Conservation (phyloP, 2,888 invertebrate genomes). For the Neoaliturus tenellus region DNA sequence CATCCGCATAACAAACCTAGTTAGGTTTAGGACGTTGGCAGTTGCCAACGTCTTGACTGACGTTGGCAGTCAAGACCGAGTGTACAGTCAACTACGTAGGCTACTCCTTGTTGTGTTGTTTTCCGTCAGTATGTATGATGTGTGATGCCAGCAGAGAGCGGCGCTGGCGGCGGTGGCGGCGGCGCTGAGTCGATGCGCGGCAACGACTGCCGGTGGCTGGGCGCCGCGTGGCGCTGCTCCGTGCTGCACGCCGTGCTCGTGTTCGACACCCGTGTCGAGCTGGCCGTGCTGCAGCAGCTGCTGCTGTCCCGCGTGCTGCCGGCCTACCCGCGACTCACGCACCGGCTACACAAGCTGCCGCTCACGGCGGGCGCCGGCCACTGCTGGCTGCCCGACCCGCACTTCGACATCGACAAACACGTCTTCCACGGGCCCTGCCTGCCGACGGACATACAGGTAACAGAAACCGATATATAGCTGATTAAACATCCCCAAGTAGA, state of each 20-base stretch:
- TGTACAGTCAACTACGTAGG: too few relatives aligned
- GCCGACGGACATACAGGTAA: conserved; percentile 63
- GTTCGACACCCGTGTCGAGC: conserved; percentile 72
- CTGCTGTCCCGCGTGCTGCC: conserved; percentile 72
- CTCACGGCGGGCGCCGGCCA: conserved; percentile 71
- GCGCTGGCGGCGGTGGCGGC: not conserved
- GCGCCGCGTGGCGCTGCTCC: conserved; percentile 69
- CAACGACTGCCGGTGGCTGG: conserved; percentile 73
- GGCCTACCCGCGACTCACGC: conserved; percentile 73
- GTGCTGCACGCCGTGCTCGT: conserved; percentile 74
- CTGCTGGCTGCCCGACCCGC: conserved; percentile 73
- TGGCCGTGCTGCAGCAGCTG: conserved; percentile 72
- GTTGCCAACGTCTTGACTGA: too few relatives aligned
- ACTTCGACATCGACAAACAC: conserved; percentile 74
- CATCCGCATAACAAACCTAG: too few relatives aligned
- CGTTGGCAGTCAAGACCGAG: too few relatives aligned
- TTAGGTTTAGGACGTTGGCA: too few relatives aligned
- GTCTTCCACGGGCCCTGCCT: conserved; percentile 69
- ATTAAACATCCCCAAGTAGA: too few relatives aligned
- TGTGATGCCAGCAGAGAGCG: not conserved
- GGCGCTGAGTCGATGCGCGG: conserved; percentile 69
- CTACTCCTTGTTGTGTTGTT: too few relatives aligned
- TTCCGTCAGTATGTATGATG: too few relatives aligned
- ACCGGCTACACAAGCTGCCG: conserved; percentile 68
- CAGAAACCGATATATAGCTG: not conserved